Evolutionary conservation across 2,888 invertebrate genomes (phyloP).

Genomic region (Leptinotarsa peninsularis): DNA sequence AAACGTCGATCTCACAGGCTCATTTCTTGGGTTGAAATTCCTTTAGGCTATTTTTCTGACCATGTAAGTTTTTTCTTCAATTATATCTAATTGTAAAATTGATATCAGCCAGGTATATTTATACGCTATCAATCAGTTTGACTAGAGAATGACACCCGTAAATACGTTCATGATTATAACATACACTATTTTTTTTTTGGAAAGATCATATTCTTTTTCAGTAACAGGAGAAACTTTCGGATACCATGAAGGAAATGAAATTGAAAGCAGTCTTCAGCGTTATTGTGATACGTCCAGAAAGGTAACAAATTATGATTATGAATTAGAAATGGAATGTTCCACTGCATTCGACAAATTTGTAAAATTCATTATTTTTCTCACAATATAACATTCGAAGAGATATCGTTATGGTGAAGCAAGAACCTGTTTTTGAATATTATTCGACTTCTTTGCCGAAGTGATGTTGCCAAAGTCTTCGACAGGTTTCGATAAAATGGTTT

Average conservation of each 20-base stretch:
- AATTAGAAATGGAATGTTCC: no score
- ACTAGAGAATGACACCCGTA: background rate
- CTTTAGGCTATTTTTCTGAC: slow-evolving; percentile 61
- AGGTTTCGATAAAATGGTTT: no score
- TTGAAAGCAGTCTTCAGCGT: background rate
- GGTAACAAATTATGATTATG: background rate
- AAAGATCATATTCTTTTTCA: background rate
- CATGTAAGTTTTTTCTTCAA: slow-evolving; percentile 54
- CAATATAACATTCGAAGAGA: no score
- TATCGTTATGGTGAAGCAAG: no score
- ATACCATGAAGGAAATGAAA: background rate
- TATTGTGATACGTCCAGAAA: background rate
- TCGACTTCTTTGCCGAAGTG: no score
- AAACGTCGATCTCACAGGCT: slow-evolving; percentile 60
- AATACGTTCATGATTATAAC: no score
- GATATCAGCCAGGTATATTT: background rate
- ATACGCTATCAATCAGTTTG: background rate
- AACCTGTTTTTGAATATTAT: no score
- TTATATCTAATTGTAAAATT: background rate
- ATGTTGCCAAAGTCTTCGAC: no score
- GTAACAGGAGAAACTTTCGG: background rate
- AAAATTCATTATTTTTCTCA: no score
- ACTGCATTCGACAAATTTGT: no score
- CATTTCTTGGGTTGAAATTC: slow-evolving; percentile 65
- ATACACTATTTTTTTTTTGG: no score